Evolutionary conservation across 2,888 invertebrate species (phyloP), one percentile per base, ranked within the genome.

Genomic region (Eristalis pertinax): DNA sequence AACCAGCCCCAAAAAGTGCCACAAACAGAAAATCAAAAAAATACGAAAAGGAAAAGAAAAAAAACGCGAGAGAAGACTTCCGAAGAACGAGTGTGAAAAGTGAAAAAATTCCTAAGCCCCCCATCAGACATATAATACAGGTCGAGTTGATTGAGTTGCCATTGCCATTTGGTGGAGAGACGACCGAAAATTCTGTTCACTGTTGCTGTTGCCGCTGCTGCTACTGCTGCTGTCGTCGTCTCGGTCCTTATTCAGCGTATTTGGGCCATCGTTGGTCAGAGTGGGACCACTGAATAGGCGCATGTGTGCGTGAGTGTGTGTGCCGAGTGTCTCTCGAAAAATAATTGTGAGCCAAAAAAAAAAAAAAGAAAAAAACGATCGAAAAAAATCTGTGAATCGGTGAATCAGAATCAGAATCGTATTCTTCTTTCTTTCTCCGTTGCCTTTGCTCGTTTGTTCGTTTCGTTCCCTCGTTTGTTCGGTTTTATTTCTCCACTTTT

Each of bases 231-330:
- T 10, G 10, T 32, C 32, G 56, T 78, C 58, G 72, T 38, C 32
- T 75, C 43, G 67, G 43, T 87, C 87, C n/a, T 72, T 75, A 63
- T 87, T 60, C 63, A 73, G 63, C 76, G 32, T 72, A 75, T 62
- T 15, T 29, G 56, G 62, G 22, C 19, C n/a, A 58, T 50, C 65
- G 67, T 75, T 29, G 58, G 79, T 35, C 72, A 76, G 75, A 87
- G 56, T 73, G 75, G 84, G 84, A 75, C 41, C 63, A 60, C 56
- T 29, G 56, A 43, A 56, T 13, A 13, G 26, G 4, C 24, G 26
- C 15, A 26, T 11, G 60, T 60, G 22, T 24, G 11, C 24, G 22
- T 60, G 24, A 24, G 24, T 26, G 26, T 60, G 26, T 56, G 26
- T 19, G 50, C n/a, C 8, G 19, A 19, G 32, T 32, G 32, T 32